These are phyloP conservation scores for Chrysomallon squamiferum DNA, from an alignment of 1,140 invertebrate species.

Conservation along the genomic window DNA sequence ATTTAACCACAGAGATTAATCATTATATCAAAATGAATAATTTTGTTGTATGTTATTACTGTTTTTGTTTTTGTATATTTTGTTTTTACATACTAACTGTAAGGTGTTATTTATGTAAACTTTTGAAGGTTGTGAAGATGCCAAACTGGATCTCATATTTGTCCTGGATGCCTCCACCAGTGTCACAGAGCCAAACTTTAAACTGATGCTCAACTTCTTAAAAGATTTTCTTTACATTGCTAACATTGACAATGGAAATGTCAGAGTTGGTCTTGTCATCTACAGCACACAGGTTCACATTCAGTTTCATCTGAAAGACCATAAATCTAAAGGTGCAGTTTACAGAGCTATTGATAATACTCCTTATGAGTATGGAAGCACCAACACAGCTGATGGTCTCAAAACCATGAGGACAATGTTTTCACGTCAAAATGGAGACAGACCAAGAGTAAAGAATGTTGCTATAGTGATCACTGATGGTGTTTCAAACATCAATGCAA, in stretches of 20 bases:
- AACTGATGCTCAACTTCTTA: constrained; percentile 33
- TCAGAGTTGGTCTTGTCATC: constrained; percentile 28
- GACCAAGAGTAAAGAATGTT: constrained; percentile 33
- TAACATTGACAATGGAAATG: constrained; percentile 31
- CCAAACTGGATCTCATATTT: constrained; percentile 43
- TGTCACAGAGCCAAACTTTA: constrained; percentile 30
- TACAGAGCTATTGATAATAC: constrained; percentile 34
- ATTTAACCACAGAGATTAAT: constrained; percentile 3
- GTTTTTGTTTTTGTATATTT: too few relatives aligned
- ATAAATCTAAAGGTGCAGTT: constrained; percentile 16
- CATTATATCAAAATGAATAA: neutral
- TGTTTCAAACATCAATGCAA: constrained; percentile 30
- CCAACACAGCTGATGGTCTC: constrained; percentile 31
- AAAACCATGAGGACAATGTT: constrained; percentile 29
- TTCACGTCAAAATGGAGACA: constrained; percentile 29
- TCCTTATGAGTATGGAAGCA: constrained; percentile 30
- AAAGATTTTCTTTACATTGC: constrained; percentile 29
- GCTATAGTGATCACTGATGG: constrained; percentile 41
- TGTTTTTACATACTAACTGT: too few relatives aligned
- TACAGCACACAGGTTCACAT: constrained; percentile 29
- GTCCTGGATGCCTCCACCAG: constrained; percentile 39
- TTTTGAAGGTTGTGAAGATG: constrained; percentile 34
- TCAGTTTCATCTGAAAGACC: constrained; percentile 28
- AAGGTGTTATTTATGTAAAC: too few relatives aligned
- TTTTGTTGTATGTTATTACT: neutral